These are phyloP conservation scores for Ptilodon capucinus DNA, from an alignment of 2,888 invertebrate genomes.

Conservation along the genomic window DNA sequence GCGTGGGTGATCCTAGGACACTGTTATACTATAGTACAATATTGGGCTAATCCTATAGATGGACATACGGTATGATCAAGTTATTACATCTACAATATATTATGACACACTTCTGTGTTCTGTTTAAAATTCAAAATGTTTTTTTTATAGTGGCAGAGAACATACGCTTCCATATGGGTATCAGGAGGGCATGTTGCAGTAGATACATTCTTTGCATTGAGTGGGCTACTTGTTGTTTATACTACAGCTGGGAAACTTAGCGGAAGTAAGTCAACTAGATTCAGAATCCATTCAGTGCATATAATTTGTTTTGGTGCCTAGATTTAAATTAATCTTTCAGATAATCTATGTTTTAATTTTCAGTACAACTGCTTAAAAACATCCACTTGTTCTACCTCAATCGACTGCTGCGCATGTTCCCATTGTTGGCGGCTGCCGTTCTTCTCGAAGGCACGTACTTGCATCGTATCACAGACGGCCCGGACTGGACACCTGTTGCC, in stretches of 20 bases:
- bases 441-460: slow-evolving; percentile 48
- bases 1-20: slow-evolving; percentile 65
- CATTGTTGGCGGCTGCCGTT: slow-evolving; percentile 43
- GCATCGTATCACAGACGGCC: slow-evolving; percentile 49
- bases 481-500: slow-evolving; percentile 36
- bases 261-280: slow-evolving; percentile 13
- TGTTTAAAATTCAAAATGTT: neutral
- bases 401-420: slow-evolving; percentile 56
- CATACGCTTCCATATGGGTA: slow-evolving; percentile 51
- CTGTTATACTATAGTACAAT: slow-evolving; percentile 18
- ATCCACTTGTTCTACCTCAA: slow-evolving; percentile 55
- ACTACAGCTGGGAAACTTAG: slow-evolving; percentile 49
- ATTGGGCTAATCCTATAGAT: slow-evolving; percentile 20
- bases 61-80: slow-evolving; percentile 9
- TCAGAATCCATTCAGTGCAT: neutral
- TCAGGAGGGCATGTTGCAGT: slow-evolving; percentile 72
- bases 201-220: slow-evolving; percentile 82
- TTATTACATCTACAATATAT: neutral
- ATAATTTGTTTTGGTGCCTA: neutral
- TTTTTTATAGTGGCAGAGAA: slow-evolving; percentile 13
- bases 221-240: slow-evolving; percentile 55
- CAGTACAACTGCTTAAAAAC: slow-evolving; percentile 41
- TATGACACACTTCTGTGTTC: neutral
- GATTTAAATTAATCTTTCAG: neutral
- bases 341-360: neutral